These are phyloP conservation scores for Ligdia adustata DNA, from an alignment of 2,888 invertebrate species.

Conservation along the genomic window DNA sequence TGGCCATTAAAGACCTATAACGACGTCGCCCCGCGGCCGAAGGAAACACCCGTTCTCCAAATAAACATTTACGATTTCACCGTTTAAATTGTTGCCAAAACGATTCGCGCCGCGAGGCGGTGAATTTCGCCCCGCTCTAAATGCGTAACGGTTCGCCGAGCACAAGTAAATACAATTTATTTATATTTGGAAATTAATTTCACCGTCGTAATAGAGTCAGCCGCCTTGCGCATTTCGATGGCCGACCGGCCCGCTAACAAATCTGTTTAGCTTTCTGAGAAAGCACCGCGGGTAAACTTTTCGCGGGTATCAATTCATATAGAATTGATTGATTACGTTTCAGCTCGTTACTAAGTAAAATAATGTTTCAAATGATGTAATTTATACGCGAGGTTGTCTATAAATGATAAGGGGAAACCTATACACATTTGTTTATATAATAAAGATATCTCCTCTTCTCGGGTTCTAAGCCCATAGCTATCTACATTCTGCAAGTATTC, in stretches of 20 bases:
- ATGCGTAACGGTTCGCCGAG: slow-evolving; percentile 73
- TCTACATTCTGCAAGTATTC: no score
- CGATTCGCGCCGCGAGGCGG: slow-evolving; percentile 66
- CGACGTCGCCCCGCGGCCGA: slow-evolving; percentile 67
- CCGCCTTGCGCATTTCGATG: slow-evolving; percentile 55
- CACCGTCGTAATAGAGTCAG: slow-evolving; percentile 63
- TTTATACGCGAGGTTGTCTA: no score
- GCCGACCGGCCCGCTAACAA: slow-evolving; percentile 52
- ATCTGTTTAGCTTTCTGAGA: slow-evolving; percentile 36
- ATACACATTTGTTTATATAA: no score
- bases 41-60: slow-evolving; percentile 66
- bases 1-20: slow-evolving; percentile 79
- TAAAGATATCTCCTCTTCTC: no score
- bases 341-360: no score
- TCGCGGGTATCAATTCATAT: no score
- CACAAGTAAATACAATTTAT: slow-evolving; percentile 79
- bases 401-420: no score
- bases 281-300: slow-evolving; percentile 23
- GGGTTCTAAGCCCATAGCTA: no score
- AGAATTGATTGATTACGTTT: slow-evolving; percentile 1
- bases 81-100: slow-evolving; percentile 79
- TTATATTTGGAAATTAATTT: slow-evolving; percentile 79
- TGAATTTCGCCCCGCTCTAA: slow-evolving; percentile 64
- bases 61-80: slow-evolving; percentile 79
- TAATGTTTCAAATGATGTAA: no score